Conservation (phyloP, 2,797 vertebrate genomes). For the Lithobates sylvaticus region DNA sequence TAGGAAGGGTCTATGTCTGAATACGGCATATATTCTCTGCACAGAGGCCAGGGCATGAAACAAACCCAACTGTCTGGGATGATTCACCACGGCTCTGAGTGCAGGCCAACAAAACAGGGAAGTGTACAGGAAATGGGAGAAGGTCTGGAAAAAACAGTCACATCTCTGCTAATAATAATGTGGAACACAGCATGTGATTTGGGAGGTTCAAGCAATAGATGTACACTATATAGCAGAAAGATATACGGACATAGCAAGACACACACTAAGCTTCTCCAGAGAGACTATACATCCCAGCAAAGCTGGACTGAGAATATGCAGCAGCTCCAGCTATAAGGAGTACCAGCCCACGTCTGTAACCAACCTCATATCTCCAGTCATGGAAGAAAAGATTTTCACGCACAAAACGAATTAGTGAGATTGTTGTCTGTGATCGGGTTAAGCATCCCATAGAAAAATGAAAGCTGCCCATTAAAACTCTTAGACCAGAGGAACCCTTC, state of each 20-base stretch:
- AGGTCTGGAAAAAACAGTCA: not conserved
- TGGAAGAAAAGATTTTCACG: too few relatives aligned
- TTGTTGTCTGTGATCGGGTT: too few relatives aligned
- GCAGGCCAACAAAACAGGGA: not conserved
- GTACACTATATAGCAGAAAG: not conserved
- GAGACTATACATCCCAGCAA: not conserved
- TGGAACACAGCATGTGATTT: too few relatives aligned
- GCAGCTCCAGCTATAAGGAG: too few relatives aligned
- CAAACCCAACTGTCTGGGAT: constrained; percentile 39
- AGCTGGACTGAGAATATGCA: too few relatives aligned
- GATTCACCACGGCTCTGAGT: constrained; percentile 36
- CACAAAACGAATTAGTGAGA: too few relatives aligned
- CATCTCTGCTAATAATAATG: not conserved
- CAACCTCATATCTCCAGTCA: too few relatives aligned
- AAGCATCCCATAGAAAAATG: too few relatives aligned
- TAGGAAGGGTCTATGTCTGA: not conserved
- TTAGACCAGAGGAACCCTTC: too few relatives aligned
- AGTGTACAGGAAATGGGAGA: not conserved
- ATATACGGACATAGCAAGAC: too few relatives aligned
- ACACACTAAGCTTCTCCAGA: not conserved
- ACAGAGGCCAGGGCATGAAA: constrained; percentile 28
- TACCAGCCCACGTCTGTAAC: too few relatives aligned
- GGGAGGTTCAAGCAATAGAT: not conserved
- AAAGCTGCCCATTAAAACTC: too few relatives aligned
- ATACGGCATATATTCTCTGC: not conserved